phyloP scores from a whole-genome alignment of 37 sponge, comb jelly and placozoan species.

The Aplysina aerophoba region DNA sequence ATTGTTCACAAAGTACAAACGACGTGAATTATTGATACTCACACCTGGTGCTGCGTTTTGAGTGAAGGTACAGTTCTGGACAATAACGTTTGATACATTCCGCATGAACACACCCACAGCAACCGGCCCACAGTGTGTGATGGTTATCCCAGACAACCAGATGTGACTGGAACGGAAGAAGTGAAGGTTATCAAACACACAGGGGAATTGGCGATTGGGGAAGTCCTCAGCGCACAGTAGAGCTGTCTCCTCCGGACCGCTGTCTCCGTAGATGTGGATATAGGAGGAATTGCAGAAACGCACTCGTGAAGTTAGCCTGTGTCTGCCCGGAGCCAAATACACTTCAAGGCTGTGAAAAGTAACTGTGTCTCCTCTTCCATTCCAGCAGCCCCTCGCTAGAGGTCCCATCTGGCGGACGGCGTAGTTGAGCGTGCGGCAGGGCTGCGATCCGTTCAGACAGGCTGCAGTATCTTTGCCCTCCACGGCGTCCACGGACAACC shows the following conservation, averaged over 20 bases:
- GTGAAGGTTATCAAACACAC: slow-evolving; percentile 43
- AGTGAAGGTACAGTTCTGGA: slow-evolving; percentile 58
- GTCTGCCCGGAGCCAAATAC: neutral
- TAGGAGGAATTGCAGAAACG: neutral
- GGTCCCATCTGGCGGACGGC: neutral
- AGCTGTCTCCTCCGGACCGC: slow-evolving; percentile 37
- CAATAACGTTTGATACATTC: slow-evolving; percentile 10
- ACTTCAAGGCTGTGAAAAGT: neutral
- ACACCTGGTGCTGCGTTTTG: neutral
- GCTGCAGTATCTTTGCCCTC: slow-evolving; percentile 25
- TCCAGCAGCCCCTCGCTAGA: too few species aligned
- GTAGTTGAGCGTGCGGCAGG: slow-evolving; percentile 16
- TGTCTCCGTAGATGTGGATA: slow-evolving; percentile 35
- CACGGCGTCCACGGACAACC: slow-evolving; percentile 40
- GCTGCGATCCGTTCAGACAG: slow-evolving; percentile 22
- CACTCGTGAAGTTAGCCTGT: neutral
- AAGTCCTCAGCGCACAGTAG: slow-evolving; percentile 23
- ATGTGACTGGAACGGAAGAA: slow-evolving; percentile 20
- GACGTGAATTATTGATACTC: neutral
- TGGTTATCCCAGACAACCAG: slow-evolving; percentile 39
- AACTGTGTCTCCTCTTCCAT: too few species aligned
- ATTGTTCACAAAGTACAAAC: neutral
- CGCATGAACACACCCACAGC: slow-evolving; percentile 61
- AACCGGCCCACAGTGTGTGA: slow-evolving; percentile 60
- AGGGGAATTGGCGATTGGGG: slow-evolving; percentile 10